Conservation (phyloP, 2,113 vertebrate genomes). For the Melanerpes formicivorus region DNA sequence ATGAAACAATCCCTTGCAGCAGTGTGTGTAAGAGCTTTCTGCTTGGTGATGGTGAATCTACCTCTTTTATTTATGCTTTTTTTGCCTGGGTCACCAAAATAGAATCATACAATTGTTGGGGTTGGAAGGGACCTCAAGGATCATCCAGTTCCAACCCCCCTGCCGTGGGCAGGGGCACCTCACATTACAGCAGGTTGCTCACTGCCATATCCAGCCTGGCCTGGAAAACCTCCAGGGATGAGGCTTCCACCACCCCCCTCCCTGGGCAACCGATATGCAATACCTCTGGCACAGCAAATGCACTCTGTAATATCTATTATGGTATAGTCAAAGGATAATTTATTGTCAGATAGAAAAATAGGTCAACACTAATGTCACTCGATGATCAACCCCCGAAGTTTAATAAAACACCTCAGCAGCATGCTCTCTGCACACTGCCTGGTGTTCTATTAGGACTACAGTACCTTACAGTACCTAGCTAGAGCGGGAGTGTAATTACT, state of each 20-base stretch:
- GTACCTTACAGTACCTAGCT: constrained; percentile 83
- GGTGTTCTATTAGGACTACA: constrained; percentile 82
- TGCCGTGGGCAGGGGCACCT: too few relatives aligned
- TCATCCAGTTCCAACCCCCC: too few relatives aligned
- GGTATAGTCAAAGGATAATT: constrained; percentile 86
- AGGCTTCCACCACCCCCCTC: too few relatives aligned
- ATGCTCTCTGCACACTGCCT: constrained; percentile 74
- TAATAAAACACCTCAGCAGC: constrained; percentile 86
- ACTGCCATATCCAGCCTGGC: too few relatives aligned
- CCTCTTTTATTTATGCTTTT: constrained; percentile 70
- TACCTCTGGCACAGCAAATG: constrained; percentile 74
- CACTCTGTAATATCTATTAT: constrained; percentile 83
- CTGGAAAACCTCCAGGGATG: too few relatives aligned
- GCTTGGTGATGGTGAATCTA: constrained; percentile 57
- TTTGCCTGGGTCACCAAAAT: constrained; percentile 62
- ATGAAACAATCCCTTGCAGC: constrained; percentile 76
- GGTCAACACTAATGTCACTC: constrained; percentile 88
- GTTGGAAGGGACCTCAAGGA: too few relatives aligned
- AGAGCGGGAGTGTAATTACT: constrained; percentile 87
- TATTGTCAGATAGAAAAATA: constrained; percentile 92
- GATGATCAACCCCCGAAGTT: constrained; percentile 86
- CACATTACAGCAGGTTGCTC: too few relatives aligned
- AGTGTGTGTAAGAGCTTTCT: constrained; percentile 77
- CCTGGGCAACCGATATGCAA: neutral
- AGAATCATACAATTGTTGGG: too few relatives aligned